A percentile compares a stretch with the other conserved stretches of the same genome.
These are phyloP conservation scores for Luperina nickerlii DNA, from an alignment of 2,888 invertebrate species.

Conservation along the genomic window DNA sequence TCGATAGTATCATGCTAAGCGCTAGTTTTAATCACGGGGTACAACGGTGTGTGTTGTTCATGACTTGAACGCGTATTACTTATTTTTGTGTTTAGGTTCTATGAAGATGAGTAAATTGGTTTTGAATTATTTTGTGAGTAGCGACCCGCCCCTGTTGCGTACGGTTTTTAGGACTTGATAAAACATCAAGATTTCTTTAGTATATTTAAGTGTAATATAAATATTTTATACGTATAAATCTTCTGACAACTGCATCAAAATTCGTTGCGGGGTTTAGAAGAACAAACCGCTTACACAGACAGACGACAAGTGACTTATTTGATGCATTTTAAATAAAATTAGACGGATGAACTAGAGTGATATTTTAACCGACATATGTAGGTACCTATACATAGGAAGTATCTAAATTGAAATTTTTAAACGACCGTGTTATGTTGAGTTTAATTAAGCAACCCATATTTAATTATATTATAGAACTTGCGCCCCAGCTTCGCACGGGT, in stretches of 20 bases:
- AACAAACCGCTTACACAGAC: neutral
- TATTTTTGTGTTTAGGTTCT: neutral
- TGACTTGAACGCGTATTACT: neutral
- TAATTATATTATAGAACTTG: no score
- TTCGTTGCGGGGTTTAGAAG: neutral
- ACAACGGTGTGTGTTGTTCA: neutral
- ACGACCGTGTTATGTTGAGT: no score
- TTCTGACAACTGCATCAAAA: neutral
- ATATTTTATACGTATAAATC: no score
- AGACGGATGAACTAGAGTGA: neutral
- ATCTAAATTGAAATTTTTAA: no score
- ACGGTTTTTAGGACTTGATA: no score
- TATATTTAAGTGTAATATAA: no score
- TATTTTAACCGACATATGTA: no score
- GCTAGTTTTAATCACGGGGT: constrained; percentile 63
- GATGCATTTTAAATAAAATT: neutral
- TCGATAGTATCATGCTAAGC: constrained; percentile 67
- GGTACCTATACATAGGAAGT: no score
- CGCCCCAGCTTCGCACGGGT: no score
- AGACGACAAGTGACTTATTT: neutral
- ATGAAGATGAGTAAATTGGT: neutral
- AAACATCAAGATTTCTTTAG: no score
- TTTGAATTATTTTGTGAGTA: neutral
- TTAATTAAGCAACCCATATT: no score
- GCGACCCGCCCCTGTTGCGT: neutral